Evolutionary conservation across 2,888 invertebrate species (phyloP).

Genomic region (Pheosia tremula): DNA sequence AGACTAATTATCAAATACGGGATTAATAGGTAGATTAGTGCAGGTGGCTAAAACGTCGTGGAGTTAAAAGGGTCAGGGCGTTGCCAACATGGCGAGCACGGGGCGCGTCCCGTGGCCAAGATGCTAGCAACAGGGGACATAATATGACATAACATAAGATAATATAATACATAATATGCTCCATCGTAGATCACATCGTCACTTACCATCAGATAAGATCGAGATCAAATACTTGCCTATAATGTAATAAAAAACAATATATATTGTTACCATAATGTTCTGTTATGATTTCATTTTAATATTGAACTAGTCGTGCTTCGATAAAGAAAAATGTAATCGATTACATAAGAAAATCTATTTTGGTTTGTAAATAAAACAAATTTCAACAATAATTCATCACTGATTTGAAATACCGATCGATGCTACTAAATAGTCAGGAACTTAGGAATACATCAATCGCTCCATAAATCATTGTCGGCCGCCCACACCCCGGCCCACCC

Average conservation of each 20-base stretch:
- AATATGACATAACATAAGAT: too few species aligned
- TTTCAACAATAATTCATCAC: conserved; percentile 21
- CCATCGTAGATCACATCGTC: too few species aligned
- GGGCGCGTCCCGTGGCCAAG: neutral
- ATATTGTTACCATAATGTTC: neutral
- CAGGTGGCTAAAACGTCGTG: neutral
- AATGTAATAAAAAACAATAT: too few species aligned
- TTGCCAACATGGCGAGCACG: neutral
- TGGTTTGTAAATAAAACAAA: too few species aligned
- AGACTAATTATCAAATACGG: too few species aligned
- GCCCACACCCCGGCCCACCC: conserved; percentile 35
- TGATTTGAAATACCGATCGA: conserved; percentile 43
- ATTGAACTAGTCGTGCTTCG: neutral
- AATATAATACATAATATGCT: too few species aligned
- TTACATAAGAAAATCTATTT: too few species aligned
- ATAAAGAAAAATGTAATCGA: too few species aligned
- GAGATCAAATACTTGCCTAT: too few species aligned
- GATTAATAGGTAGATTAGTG: too few species aligned
- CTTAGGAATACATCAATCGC: conserved; percentile 62
- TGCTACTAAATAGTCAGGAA: conserved; percentile 56
- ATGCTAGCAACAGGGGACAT: neutral
- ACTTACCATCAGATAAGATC: too few species aligned
- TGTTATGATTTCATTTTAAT: neutral
- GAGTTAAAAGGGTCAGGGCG: neutral
- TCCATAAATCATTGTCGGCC: conserved; percentile 69